Conservation (phyloP, 2,797 vertebrate species). For the Lepilemur ruficaudatus region DNA sequence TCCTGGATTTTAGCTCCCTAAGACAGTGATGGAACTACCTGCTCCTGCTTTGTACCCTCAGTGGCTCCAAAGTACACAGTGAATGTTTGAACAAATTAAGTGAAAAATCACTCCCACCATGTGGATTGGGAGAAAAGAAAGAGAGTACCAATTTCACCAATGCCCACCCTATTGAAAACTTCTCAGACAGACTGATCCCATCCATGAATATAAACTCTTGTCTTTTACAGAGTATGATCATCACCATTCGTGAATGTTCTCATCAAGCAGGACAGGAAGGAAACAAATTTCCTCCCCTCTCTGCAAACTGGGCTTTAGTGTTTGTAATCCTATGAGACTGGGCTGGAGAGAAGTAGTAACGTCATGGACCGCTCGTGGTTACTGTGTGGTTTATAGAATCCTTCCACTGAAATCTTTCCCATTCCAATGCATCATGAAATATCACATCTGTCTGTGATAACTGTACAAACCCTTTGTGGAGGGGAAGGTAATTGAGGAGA, state of each 20-base stretch:
- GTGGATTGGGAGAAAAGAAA: background rate
- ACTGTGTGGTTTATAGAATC: background rate
- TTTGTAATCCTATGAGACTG: background rate
- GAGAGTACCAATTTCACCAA: background rate
- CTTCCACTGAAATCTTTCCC: background rate
- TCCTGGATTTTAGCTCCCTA: background rate
- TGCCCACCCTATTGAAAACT: background rate
- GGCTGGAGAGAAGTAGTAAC: background rate
- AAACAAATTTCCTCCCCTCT: background rate
- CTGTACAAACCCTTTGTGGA: background rate
- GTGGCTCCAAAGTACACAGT: background rate
- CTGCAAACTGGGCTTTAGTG: background rate
- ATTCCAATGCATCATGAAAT: background rate
- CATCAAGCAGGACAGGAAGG: background rate
- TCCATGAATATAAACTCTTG: background rate
- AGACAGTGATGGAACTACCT: background rate
- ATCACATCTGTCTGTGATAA: background rate
- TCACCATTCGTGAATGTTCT: background rate
- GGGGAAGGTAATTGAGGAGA: background rate
- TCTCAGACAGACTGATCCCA: background rate
- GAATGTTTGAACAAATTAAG: background rate
- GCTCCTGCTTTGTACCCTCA: background rate
- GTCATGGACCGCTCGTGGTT: background rate
- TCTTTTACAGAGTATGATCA: background rate
- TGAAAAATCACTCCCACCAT: background rate